Conservation (phyloP, 2,113 vertebrate genomes). For the Austrofundulus limnaeus region DNA sequence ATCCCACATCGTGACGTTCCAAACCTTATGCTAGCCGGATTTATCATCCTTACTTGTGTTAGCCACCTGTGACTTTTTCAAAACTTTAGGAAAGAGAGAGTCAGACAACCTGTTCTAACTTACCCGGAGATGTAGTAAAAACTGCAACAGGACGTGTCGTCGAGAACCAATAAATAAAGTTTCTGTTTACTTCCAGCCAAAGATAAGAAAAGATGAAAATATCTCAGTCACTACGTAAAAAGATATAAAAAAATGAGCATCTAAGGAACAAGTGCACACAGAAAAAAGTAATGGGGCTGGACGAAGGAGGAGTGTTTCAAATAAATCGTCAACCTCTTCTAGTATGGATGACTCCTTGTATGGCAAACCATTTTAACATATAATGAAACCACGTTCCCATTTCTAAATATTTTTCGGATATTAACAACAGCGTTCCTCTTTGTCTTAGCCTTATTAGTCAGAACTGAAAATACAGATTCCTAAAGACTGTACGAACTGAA, state of each 20-base stretch:
- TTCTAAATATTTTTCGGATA: no score
- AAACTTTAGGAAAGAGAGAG: background rate
- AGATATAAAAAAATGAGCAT: background rate
- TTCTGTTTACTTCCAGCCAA: background rate
- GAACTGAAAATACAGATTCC: no score
- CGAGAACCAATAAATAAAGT: background rate
- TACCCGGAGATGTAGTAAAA: constrained; percentile 23
- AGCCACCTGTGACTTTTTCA: background rate
- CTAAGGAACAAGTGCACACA: constrained; percentile 57
- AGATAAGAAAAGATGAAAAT: background rate
- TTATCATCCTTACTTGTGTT: background rate
- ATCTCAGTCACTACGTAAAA: background rate
- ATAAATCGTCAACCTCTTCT: constrained; percentile 29
- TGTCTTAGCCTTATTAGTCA: no score
- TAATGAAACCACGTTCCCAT: background rate
- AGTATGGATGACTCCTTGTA: background rate
- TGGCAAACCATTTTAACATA: background rate
- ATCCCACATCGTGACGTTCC: background rate
- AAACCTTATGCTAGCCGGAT: background rate
- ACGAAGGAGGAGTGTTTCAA: constrained; percentile 15
- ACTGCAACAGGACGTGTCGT: background rate
- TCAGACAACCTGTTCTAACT: background rate
- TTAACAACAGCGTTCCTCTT: no score
- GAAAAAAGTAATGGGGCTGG: background rate
- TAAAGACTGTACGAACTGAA: no score